Base-by-base conservation (phyloP, 2,113 vertebrate genomes). In the Takifugu bimaculatus region DNA sequence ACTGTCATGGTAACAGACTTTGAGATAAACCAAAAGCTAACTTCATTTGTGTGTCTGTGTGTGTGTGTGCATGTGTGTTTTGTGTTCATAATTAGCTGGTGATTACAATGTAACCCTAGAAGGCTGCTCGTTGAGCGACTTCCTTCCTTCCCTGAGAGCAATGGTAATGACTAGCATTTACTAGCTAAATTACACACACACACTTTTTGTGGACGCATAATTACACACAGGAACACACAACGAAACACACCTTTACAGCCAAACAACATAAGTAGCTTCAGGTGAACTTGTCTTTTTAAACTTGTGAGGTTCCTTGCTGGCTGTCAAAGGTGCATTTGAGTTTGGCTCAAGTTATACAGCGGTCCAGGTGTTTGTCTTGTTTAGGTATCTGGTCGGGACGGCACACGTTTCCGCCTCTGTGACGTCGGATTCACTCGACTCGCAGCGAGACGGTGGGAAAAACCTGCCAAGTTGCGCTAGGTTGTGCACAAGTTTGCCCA, bases 121-220 rank as follows among this genome's bases (percentile, higher is more conserved):
- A 50, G 51, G 35, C 64, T 42, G 43, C 14, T 65, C 60, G 63
- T 29, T 65, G 60, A 50, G 15, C 53, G 56, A 61, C 68, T 68
- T 69, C 68, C 76, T 75, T 70, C 71, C 62, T 55, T 56, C 43
- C 65, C 48, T 63, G 63, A 70, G 59, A 47, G 62, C 59, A 60
- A 50, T 39, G 12, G 44, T 72, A 68, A 64, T 77, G 63, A 71
- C 67, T 77, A 61, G 60, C 63, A 70, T 75, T 70, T 68, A 72
- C 44, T 35, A 42, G 54, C 49, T 63, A 64, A 78, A 80, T 70
- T 67, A 70, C 54, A 64, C 51, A 63, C 48, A 55, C 54, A 48
- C 49, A 51, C 57, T 20, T 20, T 20, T 20, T 20, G 20, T 20
- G 20, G 20, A 67, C 39, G 26, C 50, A 55, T 52, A 61, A 29